These are phyloP conservation scores for Strix uralensis DNA, from an alignment of 2,113 vertebrate species.

Conservation along the genomic window DNA sequence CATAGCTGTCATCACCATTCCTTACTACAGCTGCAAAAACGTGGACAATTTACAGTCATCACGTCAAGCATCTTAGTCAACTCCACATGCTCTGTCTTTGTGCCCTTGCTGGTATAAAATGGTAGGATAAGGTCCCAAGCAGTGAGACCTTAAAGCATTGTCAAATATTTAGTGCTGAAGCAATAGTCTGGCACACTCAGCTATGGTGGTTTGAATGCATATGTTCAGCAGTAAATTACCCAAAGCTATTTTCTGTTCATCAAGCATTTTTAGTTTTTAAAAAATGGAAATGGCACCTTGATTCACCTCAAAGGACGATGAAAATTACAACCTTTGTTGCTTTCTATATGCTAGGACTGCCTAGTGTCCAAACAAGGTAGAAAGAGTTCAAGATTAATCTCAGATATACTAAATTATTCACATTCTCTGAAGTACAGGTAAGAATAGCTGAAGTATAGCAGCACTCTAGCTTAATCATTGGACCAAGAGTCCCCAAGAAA, in stretches of 20 bases:
- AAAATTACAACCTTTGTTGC: not conserved
- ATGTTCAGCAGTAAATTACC: not conserved
- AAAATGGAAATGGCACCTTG: not conserved
- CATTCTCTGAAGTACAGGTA: not conserved
- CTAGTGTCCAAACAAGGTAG: not conserved
- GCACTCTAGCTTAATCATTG: not conserved
- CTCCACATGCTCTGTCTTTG: conserved; percentile 39
- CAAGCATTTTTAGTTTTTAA: not conserved
- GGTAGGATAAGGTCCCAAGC: not conserved
- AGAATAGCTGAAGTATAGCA: not conserved
- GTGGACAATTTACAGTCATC: conserved; percentile 54
- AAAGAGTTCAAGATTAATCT: not conserved
- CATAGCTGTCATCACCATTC: conserved; percentile 61
- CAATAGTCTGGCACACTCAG: not conserved
- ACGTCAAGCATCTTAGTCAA: conserved; percentile 51
- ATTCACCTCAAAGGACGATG: not conserved
- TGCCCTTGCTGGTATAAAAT: conserved; percentile 5
- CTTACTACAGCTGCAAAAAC: conserved; percentile 52
- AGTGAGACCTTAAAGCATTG: not conserved
- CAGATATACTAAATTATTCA: not conserved
- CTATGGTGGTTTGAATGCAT: not conserved
- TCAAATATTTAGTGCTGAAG: not conserved
- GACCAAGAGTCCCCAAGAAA: not conserved
- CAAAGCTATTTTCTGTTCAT: not conserved
- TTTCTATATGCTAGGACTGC: not conserved